These are phyloP conservation scores for Corythaixoides concolor DNA, from an alignment of 2,113 vertebrate genomes.

Conservation along the genomic window DNA sequence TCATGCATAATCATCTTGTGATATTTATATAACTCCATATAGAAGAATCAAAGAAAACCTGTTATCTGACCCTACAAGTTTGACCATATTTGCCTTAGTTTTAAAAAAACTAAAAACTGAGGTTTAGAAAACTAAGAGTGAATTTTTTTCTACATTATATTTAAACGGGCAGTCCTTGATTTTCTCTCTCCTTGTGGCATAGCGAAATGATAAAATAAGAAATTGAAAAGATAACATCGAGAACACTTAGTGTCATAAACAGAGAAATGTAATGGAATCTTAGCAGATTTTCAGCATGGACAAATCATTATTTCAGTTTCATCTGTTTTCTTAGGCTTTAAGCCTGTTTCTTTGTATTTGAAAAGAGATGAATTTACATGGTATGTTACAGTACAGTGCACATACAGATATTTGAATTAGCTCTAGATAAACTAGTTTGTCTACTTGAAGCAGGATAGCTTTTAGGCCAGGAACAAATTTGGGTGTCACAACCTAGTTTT, in stretches of 20 bases:
- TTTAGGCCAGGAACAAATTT: background rate
- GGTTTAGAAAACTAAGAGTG: background rate
- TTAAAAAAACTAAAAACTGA: background rate
- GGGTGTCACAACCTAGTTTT: background rate
- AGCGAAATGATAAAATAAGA: background rate
- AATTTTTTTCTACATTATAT: background rate
- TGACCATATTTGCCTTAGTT: background rate
- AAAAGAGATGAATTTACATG: background rate
- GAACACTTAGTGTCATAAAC: conserved; percentile 19
- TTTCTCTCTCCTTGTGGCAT: background rate
- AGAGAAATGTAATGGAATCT: conserved; percentile 9
- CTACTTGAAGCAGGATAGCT: background rate
- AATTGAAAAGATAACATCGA: conserved; percentile 11
- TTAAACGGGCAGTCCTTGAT: background rate
- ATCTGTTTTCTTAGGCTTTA: background rate
- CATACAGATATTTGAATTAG: background rate
- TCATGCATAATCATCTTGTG: background rate
- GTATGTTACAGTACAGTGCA: background rate
- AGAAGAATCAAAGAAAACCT: background rate
- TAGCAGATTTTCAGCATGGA: background rate
- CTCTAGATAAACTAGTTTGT: background rate
- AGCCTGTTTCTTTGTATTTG: conserved; percentile 9
- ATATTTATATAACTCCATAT: background rate
- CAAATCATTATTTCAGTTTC: conserved; percentile 7
- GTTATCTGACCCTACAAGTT: background rate